A percentile compares a stretch with the other conserved stretches of the same genome.
Conservation (phyloP, 2,888 invertebrate species). For the Chymomyza procnemis region DNA sequence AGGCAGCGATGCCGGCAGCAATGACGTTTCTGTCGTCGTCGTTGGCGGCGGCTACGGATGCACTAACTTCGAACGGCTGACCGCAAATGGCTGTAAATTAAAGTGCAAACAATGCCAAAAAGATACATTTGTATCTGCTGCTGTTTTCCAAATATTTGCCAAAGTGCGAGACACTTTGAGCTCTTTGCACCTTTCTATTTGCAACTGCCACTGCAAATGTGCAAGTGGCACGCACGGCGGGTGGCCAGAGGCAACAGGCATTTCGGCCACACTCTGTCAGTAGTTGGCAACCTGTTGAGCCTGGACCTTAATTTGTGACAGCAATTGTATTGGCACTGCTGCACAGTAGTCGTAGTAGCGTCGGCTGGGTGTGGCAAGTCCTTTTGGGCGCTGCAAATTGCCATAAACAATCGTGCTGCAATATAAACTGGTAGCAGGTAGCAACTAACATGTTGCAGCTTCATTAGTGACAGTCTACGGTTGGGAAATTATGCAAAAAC, state of each 20-base stretch:
- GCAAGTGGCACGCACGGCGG: neutral
- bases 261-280: neutral
- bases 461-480: neutral
- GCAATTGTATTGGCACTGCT: neutral
- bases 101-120: conserved; percentile 64
- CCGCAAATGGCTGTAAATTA: conserved; percentile 70
- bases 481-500: neutral
- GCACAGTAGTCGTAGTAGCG: neutral
- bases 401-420: neutral
- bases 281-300: neutral
- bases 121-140: conserved; percentile 5
- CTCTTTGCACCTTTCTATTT: conserved; percentile 6
- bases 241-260: neutral
- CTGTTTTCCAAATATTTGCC: conserved; percentile 32
- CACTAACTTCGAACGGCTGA: conserved; percentile 16
- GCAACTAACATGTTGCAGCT: neutral
- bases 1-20: neutral
- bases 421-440: neutral
- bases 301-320: neutral
- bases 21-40: neutral
- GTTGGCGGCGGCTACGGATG: neutral
- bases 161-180: neutral
- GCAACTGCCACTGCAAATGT: neutral
- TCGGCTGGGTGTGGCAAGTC: neutral
- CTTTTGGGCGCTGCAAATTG: neutral